These are phyloP conservation scores for Boulengeromyrus knoepffleri DNA, from an alignment of 2,113 vertebrate species.

Conservation along the genomic window DNA sequence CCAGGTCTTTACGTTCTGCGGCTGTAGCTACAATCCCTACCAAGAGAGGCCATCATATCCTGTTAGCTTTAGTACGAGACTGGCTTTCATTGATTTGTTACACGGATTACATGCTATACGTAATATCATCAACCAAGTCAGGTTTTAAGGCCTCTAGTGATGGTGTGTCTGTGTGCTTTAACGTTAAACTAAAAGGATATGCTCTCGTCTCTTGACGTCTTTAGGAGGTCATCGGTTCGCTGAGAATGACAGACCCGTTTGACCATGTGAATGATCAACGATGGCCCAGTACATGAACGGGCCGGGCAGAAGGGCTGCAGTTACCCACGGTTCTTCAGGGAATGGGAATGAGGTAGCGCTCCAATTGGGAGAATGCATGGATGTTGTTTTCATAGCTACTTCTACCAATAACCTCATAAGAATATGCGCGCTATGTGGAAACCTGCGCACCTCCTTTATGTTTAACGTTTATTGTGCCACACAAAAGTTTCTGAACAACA, in stretches of 20 bases:
- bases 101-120: not conserved
- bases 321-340: not conserved
- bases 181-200: not conserved
- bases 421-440: not conserved
- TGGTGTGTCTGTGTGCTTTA: not conserved
- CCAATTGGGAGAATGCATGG: not conserved
- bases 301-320: not conserved
- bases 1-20: not conserved
- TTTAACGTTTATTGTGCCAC: not conserved
- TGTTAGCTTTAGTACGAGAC: not conserved
- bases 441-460: not conserved
- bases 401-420: not conserved
- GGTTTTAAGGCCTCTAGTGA: not conserved
- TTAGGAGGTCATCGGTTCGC: too few species aligned
- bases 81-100: not conserved
- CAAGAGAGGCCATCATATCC: not conserved
- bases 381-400: not conserved
- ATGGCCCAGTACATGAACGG: not conserved
- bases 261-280: too few species aligned
- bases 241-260: too few species aligned
- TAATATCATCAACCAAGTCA: not conserved
- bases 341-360: not conserved
- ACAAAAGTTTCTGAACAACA: not conserved
- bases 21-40: not conserved
- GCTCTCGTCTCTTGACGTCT: not conserved